Base-by-base conservation (phyloP, 2,797 vertebrate genomes). In the Anguilla marmorata region DNA sequence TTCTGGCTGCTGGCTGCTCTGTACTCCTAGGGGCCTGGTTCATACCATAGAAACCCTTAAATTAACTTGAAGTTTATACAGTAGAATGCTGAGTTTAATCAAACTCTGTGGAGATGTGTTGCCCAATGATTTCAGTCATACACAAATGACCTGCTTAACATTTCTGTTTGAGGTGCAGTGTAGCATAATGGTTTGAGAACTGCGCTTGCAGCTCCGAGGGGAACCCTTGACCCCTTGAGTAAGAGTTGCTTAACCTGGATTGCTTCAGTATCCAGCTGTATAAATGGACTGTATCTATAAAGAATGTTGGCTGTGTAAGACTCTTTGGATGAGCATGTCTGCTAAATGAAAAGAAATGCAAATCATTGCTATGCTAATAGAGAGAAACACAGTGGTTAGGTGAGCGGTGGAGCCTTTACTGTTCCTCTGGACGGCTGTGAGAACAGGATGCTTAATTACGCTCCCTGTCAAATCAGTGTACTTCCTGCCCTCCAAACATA, bases 401-500 rank as follows among this genome's bases (percentile, higher is more conserved):
- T 72, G 37, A 90, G 85, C 91, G 41, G 12, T 33, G 86, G 87
- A n/a, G 90, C 82, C 86, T 91, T 91, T 87, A 87, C 89, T 89
- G 91, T 93, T 93, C 90, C 92, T 89, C 90, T 72, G 86, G 87
- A 90, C 91, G 89, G 83, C 60, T 24, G 88, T 90, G 91, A 89
- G 91, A 90, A 92, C 92, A 90, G 91, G 91, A 91, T 89, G 89
- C 92, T 94, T 94, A 92, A 94, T 95, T 95, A 92, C 92, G 90
- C 91, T 92, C 93, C 91, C 94, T 94, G 92, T 91, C 86, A 90
- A 94, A 95, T 95, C 94, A 91, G 93, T 95, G 93, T 89, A 91
- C 90, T 93, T 92, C 90, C 66, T 84, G 90, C 91, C 89, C 90
- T 82, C 85, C 74, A 27, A 54, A 41, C 24, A 48, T 58, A 24